Conservation (phyloP, 2,888 invertebrate genomes). For the Lysandra coridon region DNA sequence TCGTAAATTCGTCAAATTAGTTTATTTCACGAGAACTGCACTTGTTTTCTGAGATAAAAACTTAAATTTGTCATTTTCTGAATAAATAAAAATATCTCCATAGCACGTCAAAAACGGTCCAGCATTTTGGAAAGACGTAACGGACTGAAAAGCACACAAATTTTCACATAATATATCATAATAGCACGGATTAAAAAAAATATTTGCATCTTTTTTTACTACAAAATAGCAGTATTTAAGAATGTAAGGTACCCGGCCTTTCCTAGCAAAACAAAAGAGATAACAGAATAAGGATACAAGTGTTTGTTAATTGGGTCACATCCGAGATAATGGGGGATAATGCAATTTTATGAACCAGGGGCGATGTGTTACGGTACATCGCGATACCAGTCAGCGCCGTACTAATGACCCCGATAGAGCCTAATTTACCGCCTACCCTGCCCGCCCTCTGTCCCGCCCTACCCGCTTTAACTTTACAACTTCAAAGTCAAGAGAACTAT, state of each 20-base stretch:
- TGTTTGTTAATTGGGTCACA: constrained; percentile 21
- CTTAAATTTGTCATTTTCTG: no score
- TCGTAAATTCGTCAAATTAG: no score
- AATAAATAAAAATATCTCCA: no score
- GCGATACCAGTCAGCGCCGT: constrained; percentile 60
- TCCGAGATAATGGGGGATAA: constrained; percentile 5
- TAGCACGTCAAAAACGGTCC: no score
- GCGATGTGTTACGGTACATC: constrained; percentile 48
- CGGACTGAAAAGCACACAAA: no score
- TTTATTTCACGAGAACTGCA: no score
- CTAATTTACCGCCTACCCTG: constrained; percentile 54
- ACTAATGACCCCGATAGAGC: constrained; percentile 72
- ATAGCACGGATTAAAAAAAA: neutral
- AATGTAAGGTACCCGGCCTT: neutral
- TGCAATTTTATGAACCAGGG: constrained; percentile 25
- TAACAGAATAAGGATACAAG: constrained; percentile 12
- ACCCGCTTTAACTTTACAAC: constrained; percentile 27
- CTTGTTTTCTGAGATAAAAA: no score
- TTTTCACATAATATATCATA: no score
- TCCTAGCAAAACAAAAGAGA: constrained; percentile 1
- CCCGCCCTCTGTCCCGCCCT: constrained; percentile 7
- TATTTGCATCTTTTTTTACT: neutral
- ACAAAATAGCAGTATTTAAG: neutral
- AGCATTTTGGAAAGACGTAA: no score
- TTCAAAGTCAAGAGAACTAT: neutral